Evolutionary conservation across 1,140 invertebrate species (phyloP).

Genomic region (Aphis craccivora): DNA sequence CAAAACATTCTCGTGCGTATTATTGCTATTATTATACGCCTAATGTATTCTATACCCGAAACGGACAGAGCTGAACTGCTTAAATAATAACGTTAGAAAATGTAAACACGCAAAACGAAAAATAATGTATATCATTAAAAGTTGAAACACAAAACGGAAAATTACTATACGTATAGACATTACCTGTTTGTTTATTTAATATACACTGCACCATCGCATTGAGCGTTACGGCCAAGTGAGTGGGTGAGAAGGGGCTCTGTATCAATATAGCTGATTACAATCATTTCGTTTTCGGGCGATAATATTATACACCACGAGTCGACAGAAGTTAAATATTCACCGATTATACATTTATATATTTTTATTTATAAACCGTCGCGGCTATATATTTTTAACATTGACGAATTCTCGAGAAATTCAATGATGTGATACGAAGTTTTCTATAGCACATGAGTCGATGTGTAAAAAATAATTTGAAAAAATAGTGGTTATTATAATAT

Average conservation of each 20-base stretch:
- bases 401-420: neutral
- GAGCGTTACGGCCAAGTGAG: neutral
- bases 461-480: neutral
- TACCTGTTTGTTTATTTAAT: constrained; percentile 14
- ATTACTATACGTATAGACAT: constrained; percentile 3
- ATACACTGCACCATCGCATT: neutral
- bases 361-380: neutral
- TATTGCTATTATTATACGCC: neutral
- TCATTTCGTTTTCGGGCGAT: neutral
- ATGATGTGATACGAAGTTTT: neutral
- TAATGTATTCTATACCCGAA: constrained; percentile 19
- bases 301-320: neutral
- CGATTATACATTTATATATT: neutral
- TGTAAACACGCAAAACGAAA: constrained; percentile 24
- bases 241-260: neutral
- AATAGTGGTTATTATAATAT: neutral
- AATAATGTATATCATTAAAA: constrained; percentile 19
- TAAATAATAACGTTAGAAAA: constrained; percentile 23
- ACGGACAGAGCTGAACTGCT: neutral
- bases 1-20: neutral
- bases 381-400: neutral
- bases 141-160: constrained; percentile 14
- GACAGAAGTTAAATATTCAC: neutral
- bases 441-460: neutral
- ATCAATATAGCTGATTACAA: neutral